phyloP scores from a whole-genome alignment of 2,888 invertebrate species.

The Drosophila fungiperda region DNA sequence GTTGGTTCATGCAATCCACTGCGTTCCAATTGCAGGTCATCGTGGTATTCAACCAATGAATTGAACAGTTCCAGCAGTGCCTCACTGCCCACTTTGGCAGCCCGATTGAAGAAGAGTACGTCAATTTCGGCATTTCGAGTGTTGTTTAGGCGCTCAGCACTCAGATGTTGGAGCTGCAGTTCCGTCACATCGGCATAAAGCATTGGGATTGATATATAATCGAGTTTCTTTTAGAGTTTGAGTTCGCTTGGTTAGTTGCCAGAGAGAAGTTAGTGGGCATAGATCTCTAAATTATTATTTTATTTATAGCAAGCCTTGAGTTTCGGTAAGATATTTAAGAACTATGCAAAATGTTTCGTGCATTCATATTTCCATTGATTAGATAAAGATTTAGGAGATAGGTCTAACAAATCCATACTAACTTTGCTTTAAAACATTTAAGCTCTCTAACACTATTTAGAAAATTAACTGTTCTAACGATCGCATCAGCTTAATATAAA shows the following conservation, averaged over 20 bases:
- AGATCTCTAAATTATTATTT: neutral
- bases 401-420: neutral
- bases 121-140: constrained; percentile 90
- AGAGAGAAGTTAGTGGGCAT: constrained; percentile 8
- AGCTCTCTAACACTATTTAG: neutral
- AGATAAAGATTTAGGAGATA: neutral
- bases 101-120: constrained; percentile 94
- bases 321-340: neutral
- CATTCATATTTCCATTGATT: neutral
- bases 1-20: constrained; percentile 39
- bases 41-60: constrained; percentile 55
- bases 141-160: constrained; percentile 88
- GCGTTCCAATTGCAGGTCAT: constrained; percentile 54
- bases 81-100: constrained; percentile 96
- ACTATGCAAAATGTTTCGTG: constrained; percentile 1
- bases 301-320: neutral
- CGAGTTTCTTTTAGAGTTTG: constrained; percentile 2
- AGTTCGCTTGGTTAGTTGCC: constrained; percentile 22
- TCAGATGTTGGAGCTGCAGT: constrained; percentile 64
- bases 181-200: neutral
- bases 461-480: neutral
- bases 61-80: constrained; percentile 90
- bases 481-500: too few species aligned
- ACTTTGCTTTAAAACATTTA: neutral
- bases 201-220: neutral